Base-by-base conservation (phyloP, 1,140 invertebrate genomes). In the Anastrepha ludens region DNA sequence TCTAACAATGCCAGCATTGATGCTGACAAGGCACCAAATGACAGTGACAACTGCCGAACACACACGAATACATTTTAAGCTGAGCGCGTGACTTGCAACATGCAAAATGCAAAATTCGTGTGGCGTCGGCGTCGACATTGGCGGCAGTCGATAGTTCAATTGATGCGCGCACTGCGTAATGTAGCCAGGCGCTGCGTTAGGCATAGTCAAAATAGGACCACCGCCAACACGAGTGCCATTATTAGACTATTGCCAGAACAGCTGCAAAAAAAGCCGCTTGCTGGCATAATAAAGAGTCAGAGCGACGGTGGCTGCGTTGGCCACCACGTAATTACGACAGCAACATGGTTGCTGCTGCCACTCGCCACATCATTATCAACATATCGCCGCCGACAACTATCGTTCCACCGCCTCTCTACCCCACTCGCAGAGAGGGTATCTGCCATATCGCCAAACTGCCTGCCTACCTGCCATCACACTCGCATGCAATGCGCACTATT, bases 331-430 rank as follows among this genome's bases (percentile, higher is more conserved):
- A 81, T 81, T 81, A 81, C 74, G 74, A 81, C 74, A 81, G 74
- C 74, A 55, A 81, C 74, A 81, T 81, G 50, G 74, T 81, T 47
- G 74, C 74, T 81, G n/a, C 74, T 81, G 74, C 47, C 74, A 81
- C 74, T 81, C 41, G 47, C 47, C 47, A 55, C 74, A 81, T 81
- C 74, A 81, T 81, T 81, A 81, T 81, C 74, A 81, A 81, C 74
- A 58, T 81, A 81, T 81, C 74, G 74, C 9, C 67, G 11, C 47
- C 74, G 15, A 81, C 47, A 29, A 81, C 7, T 1, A 81, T n/a
- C 17, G 13, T n/a, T 50, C 5, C 44, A 20, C 9, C 9, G 29
- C 17, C n/a, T 11, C 67, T 44, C 39, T 29, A 20, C 29, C 1
- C 8, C 74, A 55, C n/a, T 50, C 17, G 17, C 74, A 20, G n/a